phyloP scores from a whole-genome alignment of 2,888 invertebrate genomes.

The Philopedon plagiatum region DNA sequence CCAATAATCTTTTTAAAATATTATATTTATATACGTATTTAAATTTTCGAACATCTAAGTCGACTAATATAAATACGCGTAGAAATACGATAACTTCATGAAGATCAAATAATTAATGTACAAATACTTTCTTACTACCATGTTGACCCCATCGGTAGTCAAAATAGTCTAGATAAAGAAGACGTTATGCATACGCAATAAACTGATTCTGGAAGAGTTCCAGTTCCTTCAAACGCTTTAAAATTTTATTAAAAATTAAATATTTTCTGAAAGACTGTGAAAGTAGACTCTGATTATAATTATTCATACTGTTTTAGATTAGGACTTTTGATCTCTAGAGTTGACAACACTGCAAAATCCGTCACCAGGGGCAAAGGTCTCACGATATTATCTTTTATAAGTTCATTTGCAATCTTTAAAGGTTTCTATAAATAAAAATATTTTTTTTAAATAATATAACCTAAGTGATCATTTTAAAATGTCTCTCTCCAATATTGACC shows the following conservation, averaged over 20 bases:
- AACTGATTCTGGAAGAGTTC: background rate
- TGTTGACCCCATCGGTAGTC: slow-evolving; percentile 51
- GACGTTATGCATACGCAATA: background rate
- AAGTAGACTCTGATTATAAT: background rate
- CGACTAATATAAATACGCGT: slow-evolving; percentile 41
- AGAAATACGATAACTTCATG: slow-evolving; percentile 63
- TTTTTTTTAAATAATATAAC: slow-evolving; percentile 14
- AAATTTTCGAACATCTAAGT: background rate
- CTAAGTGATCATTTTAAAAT: background rate
- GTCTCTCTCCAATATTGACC: background rate
- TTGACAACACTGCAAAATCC: slow-evolving; percentile 24
- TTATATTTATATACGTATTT: background rate
- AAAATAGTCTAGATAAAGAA: slow-evolving; percentile 27
- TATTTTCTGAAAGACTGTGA: background rate
- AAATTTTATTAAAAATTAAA: background rate
- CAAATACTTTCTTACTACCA: slow-evolving; percentile 65
- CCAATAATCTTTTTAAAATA: background rate
- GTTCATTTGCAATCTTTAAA: slow-evolving; percentile 32
- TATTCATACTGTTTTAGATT: background rate
- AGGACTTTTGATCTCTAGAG: slow-evolving; percentile 1
- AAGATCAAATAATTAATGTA: slow-evolving; percentile 64
- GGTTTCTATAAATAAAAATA: slow-evolving; percentile 1
- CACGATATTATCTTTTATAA: slow-evolving; percentile 25
- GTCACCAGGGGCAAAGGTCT: slow-evolving; percentile 34
- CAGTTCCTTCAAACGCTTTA: background rate